phyloP scores from a whole-genome alignment of 2,113 vertebrate genomes.

The Phrynosoma blainvillii region DNA sequence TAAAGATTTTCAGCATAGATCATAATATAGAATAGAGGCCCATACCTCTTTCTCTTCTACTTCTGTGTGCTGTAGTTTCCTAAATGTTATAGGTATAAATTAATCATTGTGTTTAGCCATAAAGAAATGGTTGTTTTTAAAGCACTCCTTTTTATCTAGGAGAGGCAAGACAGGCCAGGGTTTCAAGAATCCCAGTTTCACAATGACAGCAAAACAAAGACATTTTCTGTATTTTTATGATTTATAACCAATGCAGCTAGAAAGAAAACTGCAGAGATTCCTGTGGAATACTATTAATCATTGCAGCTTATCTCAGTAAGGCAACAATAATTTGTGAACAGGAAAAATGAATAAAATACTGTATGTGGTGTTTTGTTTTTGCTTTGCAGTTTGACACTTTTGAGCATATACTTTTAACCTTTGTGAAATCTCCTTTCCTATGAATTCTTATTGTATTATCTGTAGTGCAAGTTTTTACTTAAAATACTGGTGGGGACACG shows the following conservation, averaged over 20 bases:
- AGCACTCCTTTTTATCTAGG: background rate
- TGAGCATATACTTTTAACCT: background rate
- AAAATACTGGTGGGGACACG: background rate
- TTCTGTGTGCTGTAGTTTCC: background rate
- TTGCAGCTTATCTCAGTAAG: background rate
- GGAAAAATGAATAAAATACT: background rate
- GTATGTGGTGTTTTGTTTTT: background rate
- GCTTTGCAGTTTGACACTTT: background rate
- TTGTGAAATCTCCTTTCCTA: background rate
- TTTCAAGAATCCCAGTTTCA: background rate
- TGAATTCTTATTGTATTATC: background rate
- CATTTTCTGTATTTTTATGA: background rate
- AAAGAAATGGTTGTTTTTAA: background rate
- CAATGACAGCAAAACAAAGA: background rate
- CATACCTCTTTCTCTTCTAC: background rate
- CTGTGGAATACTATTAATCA: background rate
- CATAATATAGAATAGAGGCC: no score
- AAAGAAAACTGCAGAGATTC: background rate
- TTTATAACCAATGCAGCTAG: background rate
- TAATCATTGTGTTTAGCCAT: background rate
- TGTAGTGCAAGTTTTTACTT: background rate
- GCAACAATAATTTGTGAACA: background rate
- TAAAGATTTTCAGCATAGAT: no score
- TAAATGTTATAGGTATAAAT: background rate
- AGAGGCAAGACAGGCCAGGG: fast-evolving